These are phyloP conservation scores for Hesperia comma DNA, from an alignment of 2,888 invertebrate genomes.

Conservation along the genomic window DNA sequence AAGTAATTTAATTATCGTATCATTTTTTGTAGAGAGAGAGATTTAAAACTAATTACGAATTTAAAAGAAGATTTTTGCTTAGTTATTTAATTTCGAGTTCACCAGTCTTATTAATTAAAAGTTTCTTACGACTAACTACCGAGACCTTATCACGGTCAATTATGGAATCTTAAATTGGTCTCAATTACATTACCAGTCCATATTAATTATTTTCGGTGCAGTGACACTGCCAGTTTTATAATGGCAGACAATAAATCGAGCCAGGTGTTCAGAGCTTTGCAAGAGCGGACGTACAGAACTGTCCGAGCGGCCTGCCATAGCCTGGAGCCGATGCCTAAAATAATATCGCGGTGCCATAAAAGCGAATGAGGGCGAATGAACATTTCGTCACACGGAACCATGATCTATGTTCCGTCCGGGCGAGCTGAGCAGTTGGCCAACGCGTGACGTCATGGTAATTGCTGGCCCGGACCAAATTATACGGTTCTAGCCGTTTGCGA, in stretches of 20 bases:
- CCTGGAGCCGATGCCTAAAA: constrained; percentile 35
- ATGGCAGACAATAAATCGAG: constrained; percentile 4
- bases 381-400: constrained; percentile 36
- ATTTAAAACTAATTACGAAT: too few relatives aligned
- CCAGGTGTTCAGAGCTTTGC: constrained; percentile 21
- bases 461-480: constrained; percentile 51
- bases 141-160: too few relatives aligned
- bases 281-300: constrained; percentile 6
- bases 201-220: too few relatives aligned
- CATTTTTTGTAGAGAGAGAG: too few relatives aligned
- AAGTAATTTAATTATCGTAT: too few relatives aligned
- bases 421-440: constrained; percentile 39
- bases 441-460: constrained; percentile 53
- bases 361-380: constrained; percentile 33
- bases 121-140: too few relatives aligned
- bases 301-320: constrained; percentile 9
- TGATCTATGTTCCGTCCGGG: constrained; percentile 33
- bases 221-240: constrained; percentile 9
- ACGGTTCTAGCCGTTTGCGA: constrained; percentile 50
- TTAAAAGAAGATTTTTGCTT: too few relatives aligned
- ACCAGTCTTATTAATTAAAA: constrained; percentile 13
- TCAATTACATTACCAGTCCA: too few relatives aligned
- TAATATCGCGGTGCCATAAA: constrained; percentile 36
- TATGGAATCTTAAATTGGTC: too few relatives aligned
- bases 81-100: constrained; percentile 4